These are phyloP conservation scores for Parnassius apollo DNA, from an alignment of 2,888 invertebrate genomes.

Conservation along the genomic window DNA sequence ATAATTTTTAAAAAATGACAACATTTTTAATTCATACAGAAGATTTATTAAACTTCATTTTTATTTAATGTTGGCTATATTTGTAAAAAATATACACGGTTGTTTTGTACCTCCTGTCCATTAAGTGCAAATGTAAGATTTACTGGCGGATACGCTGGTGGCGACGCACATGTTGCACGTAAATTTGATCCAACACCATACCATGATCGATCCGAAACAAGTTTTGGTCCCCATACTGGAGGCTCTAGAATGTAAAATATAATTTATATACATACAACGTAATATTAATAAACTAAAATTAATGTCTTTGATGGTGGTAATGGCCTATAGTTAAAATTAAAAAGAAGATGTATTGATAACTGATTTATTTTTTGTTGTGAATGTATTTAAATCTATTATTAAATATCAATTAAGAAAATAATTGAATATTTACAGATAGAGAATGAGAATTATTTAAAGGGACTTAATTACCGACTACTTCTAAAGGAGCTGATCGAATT, in stretches of 20 bases:
- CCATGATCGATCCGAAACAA: constrained; percentile 84
- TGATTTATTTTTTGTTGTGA: too few relatives aligned
- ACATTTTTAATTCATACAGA: too few relatives aligned
- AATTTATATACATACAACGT: neutral
- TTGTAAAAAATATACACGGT: too few relatives aligned
- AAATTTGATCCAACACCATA: constrained; percentile 86
- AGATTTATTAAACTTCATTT: too few relatives aligned
- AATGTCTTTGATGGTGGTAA: too few relatives aligned
- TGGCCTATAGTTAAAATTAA: too few relatives aligned
- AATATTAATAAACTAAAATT: neutral
- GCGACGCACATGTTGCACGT: constrained; percentile 85
- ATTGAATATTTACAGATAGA: neutral
- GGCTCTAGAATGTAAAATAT: constrained; percentile 76
- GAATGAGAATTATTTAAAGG: constrained; percentile 7
- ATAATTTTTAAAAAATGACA: too few relatives aligned
- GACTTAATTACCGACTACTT: constrained; percentile 85
- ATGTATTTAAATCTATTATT: too few relatives aligned
- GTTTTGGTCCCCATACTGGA: constrained; percentile 84
- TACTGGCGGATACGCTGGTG: constrained; percentile 84
- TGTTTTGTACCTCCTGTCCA: constrained; percentile 75
- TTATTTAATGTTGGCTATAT: too few relatives aligned
- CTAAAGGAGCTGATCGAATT: constrained; percentile 84
- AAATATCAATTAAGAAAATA: too few relatives aligned
- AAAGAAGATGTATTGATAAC: too few relatives aligned
- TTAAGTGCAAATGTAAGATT: constrained; percentile 87